Conservation (phyloP, 2,797 vertebrate genomes). For the Melanotaenia maccullochi region DNA sequence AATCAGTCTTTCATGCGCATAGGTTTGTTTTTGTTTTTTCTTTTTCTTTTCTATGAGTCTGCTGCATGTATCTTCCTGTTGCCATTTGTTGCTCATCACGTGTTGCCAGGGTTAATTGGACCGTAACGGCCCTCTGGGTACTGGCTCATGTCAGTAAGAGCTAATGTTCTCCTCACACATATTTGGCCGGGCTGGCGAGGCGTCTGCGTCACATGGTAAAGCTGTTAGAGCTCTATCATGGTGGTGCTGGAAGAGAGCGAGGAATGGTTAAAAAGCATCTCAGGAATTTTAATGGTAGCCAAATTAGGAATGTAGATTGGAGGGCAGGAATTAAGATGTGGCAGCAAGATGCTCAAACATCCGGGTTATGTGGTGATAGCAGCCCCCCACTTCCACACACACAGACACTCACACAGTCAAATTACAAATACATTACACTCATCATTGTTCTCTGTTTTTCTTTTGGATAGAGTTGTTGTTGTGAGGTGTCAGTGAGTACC, state of each 20-base stretch:
- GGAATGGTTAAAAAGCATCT: conserved; percentile 55
- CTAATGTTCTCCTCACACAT: conserved; percentile 32
- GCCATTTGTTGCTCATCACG: conserved; percentile 1
- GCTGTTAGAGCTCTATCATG: conserved; percentile 30
- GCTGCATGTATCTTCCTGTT: conserved; percentile 20
- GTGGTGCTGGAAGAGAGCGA: conserved; percentile 34
- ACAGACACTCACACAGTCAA: neutral
- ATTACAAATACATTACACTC: conserved; percentile 19
- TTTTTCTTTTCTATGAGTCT: neutral
- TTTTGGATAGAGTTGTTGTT: conserved; percentile 80
- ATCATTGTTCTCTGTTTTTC: conserved; percentile 64
- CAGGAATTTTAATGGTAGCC: conserved; percentile 61
- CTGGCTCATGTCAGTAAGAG: conserved; percentile 19
- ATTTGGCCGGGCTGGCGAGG: conserved; percentile 29
- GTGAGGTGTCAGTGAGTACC: conserved; percentile 88
- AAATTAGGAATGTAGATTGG: conserved; percentile 59
- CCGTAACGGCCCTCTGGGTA: conserved; percentile 10
- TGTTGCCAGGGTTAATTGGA: conserved; percentile 4
- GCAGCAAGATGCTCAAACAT: conserved; percentile 40
- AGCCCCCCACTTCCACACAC: neutral
- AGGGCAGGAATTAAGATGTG: conserved; percentile 52
- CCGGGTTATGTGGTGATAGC: conserved; percentile 39
- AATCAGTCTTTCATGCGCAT: neutral
- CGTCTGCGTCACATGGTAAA: conserved; percentile 43
- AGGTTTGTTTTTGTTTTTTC: neutral